phyloP scores from a whole-genome alignment of 1,140 invertebrate species.

The Drosophila melanica region DNA sequence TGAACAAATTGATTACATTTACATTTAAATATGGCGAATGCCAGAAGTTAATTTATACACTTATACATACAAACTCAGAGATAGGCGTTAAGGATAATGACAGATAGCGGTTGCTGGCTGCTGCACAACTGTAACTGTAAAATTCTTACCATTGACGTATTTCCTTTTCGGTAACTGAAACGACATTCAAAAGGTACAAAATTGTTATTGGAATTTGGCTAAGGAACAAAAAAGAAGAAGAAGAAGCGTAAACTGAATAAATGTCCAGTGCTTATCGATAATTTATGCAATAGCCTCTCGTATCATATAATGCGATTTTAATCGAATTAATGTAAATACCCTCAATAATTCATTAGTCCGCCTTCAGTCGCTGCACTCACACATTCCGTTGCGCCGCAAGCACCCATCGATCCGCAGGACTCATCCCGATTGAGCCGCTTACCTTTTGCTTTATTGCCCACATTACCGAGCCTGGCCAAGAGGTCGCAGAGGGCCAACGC shows the following conservation, averaged over 20 bases:
- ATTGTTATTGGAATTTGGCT: neutral
- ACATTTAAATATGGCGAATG: constrained; percentile 9
- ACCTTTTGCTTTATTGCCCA: constrained; percentile 11
- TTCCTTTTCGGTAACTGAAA: constrained; percentile 93
- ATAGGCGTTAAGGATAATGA: constrained; percentile 1
- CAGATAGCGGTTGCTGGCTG: neutral
- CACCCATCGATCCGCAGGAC: constrained; percentile 9
- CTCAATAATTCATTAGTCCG: constrained; percentile 13
- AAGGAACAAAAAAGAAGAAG: neutral
- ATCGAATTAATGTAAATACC: constrained; percentile 6
- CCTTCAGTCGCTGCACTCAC: neutral
- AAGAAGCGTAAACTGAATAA: constrained; percentile 33
- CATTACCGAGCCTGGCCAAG: neutral
- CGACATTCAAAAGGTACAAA: constrained; percentile 14
- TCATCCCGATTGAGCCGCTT: constrained; percentile 7
- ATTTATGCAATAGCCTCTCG: neutral
- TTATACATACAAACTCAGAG: constrained; percentile 14
- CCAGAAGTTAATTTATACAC: constrained; percentile 10
- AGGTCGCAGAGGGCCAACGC: neutral
- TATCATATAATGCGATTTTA: no score
- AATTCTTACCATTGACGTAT: constrained; percentile 92
- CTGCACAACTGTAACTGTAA: neutral
- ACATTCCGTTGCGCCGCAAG: neutral
- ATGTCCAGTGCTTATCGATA: neutral
- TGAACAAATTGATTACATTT: constrained; percentile 47